A percentile compares a stretch with the other conserved stretches of the same genome.
These are phyloP conservation scores for Mnemiopsis leidyi DNA, from an alignment of 37 sponge, comb jelly and placozoan species.

Conservation along the genomic window DNA sequence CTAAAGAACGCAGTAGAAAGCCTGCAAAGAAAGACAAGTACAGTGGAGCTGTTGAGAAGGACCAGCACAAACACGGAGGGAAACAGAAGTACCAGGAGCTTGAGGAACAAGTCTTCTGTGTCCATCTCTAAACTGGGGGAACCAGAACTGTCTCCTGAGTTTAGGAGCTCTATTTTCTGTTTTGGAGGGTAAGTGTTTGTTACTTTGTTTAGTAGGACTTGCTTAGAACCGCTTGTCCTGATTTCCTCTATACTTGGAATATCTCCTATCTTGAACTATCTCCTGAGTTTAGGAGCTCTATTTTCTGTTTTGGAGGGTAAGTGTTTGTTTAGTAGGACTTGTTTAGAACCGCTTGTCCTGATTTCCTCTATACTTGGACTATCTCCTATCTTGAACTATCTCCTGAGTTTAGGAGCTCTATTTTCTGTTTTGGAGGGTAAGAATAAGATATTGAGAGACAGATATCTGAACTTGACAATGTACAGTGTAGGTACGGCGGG, in stretches of 20 bases:
- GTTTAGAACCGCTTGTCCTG: no score
- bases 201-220: no score
- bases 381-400: neutral
- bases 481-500: conserved; percentile 48
- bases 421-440: conserved; percentile 64
- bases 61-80: neutral
- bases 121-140: neutral
- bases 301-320: conserved; percentile 64
- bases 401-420: conserved; percentile 62
- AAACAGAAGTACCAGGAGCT: neutral
- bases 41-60: neutral
- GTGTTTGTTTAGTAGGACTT: no score
- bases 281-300: neutral
- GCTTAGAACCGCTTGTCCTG: no score
- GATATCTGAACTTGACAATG: neutral
- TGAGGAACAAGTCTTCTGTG: neutral
- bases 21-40: neutral
- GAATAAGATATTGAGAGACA: no score
- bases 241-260: no score
- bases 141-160: conserved; percentile 43
- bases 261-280: neutral
- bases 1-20: neutral
- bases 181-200: conserved; percentile 54
- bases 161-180: conserved; percentile 55
- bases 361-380: no score